phyloP scores from a whole-genome alignment of 1,140 invertebrate species.

The Listronotus oregonensis region DNA sequence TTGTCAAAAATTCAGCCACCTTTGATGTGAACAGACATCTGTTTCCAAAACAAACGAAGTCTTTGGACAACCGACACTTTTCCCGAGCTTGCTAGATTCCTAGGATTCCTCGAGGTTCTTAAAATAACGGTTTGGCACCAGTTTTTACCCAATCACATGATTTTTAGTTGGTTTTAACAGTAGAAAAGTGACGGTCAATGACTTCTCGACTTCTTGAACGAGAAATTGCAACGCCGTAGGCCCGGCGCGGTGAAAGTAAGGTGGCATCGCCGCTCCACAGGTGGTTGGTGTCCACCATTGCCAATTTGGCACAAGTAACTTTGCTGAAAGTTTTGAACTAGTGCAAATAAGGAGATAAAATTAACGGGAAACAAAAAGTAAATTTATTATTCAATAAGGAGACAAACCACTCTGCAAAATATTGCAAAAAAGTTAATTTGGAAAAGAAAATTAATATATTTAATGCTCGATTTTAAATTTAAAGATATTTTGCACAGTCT shows the following conservation, averaged over 20 bases:
- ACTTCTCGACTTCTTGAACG: constrained; percentile 17
- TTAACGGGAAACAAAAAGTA: too few relatives aligned
- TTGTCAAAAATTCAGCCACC: constrained; percentile 20
- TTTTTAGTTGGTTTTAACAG: constrained; percentile 29
- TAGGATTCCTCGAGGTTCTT: constrained; percentile 19
- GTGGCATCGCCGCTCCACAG: constrained; percentile 10
- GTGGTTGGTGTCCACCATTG: neutral
- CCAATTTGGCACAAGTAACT: too few relatives aligned
- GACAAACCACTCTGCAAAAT: too few relatives aligned
- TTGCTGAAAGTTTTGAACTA: too few relatives aligned
- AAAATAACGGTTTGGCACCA: constrained; percentile 25
- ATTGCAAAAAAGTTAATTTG: too few relatives aligned
- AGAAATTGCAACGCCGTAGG: constrained; percentile 8
- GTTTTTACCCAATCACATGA: constrained; percentile 37
- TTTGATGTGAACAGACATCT: constrained; percentile 2
- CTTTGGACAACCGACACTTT: neutral
- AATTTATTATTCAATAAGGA: too few relatives aligned
- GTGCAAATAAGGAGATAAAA: too few relatives aligned
- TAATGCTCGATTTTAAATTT: too few relatives aligned
- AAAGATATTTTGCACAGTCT: too few relatives aligned
- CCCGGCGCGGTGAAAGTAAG: neutral
- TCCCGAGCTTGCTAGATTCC: constrained; percentile 19
- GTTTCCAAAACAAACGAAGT: constrained; percentile 13
- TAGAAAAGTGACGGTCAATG: constrained; percentile 23
- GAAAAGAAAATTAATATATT: too few relatives aligned